These are phyloP conservation scores for Ectropis crepuscularia DNA, from an alignment of 2,888 invertebrate genomes.

Conservation along the genomic window DNA sequence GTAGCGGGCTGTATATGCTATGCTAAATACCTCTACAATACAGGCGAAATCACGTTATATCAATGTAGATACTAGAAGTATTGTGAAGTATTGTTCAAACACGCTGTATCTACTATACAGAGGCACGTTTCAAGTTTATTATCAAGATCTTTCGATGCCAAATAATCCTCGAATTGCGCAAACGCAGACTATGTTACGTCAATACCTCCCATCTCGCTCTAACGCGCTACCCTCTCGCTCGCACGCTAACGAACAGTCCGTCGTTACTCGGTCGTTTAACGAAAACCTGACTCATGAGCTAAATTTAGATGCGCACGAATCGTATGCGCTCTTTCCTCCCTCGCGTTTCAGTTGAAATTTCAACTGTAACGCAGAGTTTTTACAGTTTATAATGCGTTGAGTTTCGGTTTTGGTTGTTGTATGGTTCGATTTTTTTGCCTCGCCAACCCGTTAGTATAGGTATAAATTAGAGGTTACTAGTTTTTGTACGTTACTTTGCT, in stretches of 20 bases:
- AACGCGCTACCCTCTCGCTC: constrained; percentile 15
- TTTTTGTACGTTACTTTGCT: constrained; percentile 18
- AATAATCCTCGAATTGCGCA: constrained; percentile 3
- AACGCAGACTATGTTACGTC: constrained; percentile 5
- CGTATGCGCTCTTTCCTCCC: constrained; percentile 20
- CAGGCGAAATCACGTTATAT: no score
- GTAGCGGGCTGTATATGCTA: no score
- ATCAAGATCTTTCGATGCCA: constrained; percentile 14
- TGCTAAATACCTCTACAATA: no score
- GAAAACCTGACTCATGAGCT: constrained; percentile 31
- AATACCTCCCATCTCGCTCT: constrained; percentile 17
- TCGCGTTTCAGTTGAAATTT: constrained; percentile 11
- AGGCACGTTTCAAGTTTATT: constrained; percentile 11
- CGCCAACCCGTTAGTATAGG: constrained; percentile 17
- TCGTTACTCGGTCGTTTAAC: constrained; percentile 26
- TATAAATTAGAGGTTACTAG: constrained; percentile 19
- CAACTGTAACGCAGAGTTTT: background rate
- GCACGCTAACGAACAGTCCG: constrained; percentile 13
- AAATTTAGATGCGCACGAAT: constrained; percentile 24
- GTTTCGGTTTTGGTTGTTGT: constrained; percentile 6
- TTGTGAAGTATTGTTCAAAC: no score
- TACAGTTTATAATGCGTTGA: constrained; percentile 19
- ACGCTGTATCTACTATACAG: background rate
- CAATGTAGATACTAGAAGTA: no score
- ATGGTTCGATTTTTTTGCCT: constrained; percentile 7